Conservation (phyloP, 1,140 invertebrate genomes). For the Dendroctonus valens region DNA sequence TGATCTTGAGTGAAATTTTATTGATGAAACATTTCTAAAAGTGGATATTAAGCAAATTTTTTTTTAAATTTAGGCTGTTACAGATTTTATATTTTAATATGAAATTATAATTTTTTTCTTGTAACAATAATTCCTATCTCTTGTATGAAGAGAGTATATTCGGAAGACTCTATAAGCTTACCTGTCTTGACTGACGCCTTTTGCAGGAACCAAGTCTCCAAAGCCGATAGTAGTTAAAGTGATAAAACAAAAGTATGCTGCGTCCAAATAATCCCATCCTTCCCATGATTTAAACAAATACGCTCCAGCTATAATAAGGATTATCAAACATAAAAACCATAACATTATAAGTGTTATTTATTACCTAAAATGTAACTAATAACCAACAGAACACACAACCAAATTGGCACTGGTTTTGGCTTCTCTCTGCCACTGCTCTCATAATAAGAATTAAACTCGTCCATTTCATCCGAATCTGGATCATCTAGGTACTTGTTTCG, state of each 20-base stretch:
- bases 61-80: too few species aligned
- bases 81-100: too few species aligned
- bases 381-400: slow-evolving; percentile 86
- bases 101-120: too few species aligned
- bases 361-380: slow-evolving; percentile 72
- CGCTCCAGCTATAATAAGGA: slow-evolving; percentile 66
- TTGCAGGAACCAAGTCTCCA: slow-evolving; percentile 90
- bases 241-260: slow-evolving; percentile 95
- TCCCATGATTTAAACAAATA: slow-evolving; percentile 85
- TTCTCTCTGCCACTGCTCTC: slow-evolving; percentile 44
- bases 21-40: too few species aligned
- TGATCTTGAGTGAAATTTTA: too few species aligned
- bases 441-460: slow-evolving; percentile 48
- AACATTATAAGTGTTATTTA: neutral
- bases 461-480: slow-evolving; percentile 53
- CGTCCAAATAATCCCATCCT: slow-evolving; percentile 84
- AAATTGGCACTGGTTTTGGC: slow-evolving; percentile 82
- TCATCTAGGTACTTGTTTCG: slow-evolving; percentile 57
- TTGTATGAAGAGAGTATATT: too few species aligned
- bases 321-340: neutral
- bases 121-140: too few species aligned
- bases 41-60: too few species aligned
- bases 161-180: slow-evolving; percentile 22
- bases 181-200: slow-evolving; percentile 61
- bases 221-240: slow-evolving; percentile 94